phyloP scores from a whole-genome alignment of 1,140 invertebrate genomes.

The Ylistrum balloti region DNA sequence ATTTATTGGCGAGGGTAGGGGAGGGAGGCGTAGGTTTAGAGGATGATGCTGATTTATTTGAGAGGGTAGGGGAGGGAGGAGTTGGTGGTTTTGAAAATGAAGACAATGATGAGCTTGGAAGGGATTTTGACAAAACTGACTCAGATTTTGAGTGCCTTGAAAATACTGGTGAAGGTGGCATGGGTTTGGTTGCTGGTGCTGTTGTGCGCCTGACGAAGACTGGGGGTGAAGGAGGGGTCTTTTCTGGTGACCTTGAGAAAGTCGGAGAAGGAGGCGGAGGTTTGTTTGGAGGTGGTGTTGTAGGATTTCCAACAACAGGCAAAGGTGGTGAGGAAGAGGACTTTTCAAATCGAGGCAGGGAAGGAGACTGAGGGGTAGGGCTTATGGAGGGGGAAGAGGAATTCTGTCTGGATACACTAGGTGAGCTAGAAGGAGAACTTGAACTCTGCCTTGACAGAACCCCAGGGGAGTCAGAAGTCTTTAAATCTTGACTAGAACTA shows the following conservation, averaged over 20 bases:
- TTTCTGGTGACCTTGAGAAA: background rate
- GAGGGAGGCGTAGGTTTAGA: background rate
- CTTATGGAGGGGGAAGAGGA: background rate
- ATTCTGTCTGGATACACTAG: background rate
- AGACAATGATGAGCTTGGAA: background rate
- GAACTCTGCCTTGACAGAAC: background rate
- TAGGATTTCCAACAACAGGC: background rate
- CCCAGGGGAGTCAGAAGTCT: background rate
- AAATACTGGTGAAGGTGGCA: background rate
- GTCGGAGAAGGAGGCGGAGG: background rate
- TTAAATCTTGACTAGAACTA: conserved; percentile 41
- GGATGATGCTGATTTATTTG: background rate
- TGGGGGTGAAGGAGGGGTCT: background rate
- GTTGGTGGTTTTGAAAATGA: background rate
- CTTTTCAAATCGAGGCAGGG: conserved; percentile 1
- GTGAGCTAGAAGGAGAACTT: background rate
- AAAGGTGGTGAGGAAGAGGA: background rate
- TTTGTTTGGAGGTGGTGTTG: background rate
- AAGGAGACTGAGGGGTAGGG: background rate
- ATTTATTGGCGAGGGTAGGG: background rate
- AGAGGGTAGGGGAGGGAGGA: background rate
- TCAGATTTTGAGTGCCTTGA: background rate
- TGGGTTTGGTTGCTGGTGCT: background rate
- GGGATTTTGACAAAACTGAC: no score
- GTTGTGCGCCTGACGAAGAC: conserved; percentile 22